Evolutionary conservation across 2,797 vertebrate genomes (phyloP).

Genomic region (Eptatretus atami): DNA sequence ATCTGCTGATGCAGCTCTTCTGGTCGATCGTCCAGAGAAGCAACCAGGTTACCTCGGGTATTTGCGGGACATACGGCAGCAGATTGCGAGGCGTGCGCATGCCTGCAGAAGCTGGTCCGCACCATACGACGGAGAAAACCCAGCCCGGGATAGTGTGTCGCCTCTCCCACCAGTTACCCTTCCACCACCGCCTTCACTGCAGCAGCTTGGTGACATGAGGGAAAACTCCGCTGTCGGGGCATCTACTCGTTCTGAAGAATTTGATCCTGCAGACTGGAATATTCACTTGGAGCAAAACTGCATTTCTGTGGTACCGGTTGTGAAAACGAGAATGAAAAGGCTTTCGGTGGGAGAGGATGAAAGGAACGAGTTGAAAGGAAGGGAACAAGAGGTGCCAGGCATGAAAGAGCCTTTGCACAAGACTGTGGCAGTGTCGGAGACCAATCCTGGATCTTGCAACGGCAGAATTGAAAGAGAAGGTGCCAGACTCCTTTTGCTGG

Average conservation of each 20-base stretch:
- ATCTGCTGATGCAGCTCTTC: background rate
- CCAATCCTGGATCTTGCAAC: too few relatives aligned
- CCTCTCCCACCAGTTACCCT: conserved; percentile 22
- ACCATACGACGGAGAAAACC: conserved; percentile 57
- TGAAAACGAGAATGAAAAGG: too few relatives aligned
- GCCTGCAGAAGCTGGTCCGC: conserved; percentile 64
- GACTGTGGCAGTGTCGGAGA: too few relatives aligned
- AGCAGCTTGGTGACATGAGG: background rate
- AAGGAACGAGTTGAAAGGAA: too few relatives aligned
- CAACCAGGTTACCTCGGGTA: conserved; percentile 51
- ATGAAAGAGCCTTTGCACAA: too few relatives aligned
- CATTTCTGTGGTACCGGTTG: background rate
- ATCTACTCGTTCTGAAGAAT: too few relatives aligned
- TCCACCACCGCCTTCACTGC: background rate
- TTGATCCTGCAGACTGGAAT: background rate
- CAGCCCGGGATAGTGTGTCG: conserved; percentile 35
- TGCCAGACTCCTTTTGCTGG: too few relatives aligned
- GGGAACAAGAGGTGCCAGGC: too few relatives aligned
- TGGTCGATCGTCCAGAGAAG: background rate
- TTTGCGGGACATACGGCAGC: conserved; percentile 35
- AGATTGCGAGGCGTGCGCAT: conserved; percentile 41
- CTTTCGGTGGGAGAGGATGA: too few relatives aligned
- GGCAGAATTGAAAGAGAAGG: too few relatives aligned
- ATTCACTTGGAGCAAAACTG: background rate
- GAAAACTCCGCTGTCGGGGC: background rate